Evolutionary conservation across 2,888 invertebrate species (phyloP), one percentile per base, ranked within the genome.

Genomic region (Rhagonycha fulva): DNA sequence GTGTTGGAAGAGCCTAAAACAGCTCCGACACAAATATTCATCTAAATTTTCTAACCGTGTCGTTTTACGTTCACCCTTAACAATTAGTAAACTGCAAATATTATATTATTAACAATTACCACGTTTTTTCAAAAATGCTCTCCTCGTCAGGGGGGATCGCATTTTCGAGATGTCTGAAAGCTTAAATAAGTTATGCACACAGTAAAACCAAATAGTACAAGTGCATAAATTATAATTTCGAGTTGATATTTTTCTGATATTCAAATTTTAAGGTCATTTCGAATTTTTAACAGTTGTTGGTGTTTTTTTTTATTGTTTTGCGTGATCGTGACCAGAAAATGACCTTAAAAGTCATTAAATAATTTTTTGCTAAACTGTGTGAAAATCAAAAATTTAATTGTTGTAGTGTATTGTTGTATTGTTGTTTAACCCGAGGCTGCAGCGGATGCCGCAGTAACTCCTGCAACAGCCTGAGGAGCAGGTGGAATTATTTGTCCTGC

Each of bases 101-200:
- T 66, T 66, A 24, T 26, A 66, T 24, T 66, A 14, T 5, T 61
- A 14, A 66, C 26, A 66, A n/a, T 66, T 66, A 14, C 12, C 47
- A 47, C 47, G n/a, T 47, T 47, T 47, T 2, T 5, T 47, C 47
- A n/a, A 47, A 47, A 47, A n/a, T 47, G 47, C n/a, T 47, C n/a
- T 47, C 47, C n/a, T n/a, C 47, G 12, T 9, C 7, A n/a, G n/a
- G 7, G 47, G 47, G 2, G n/a, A 47, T 9, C n/a, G 28, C 14
- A 68, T 11, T 74, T 74, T 70, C 69, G 70, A 74, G 68, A 62
- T 71, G 61, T 61, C 26, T 70, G 69, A 74, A 72, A 73, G 73
- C 73, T 30, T 60, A 73, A 73, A 69, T 69, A 47, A 19, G 71
- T 74, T 76, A 76, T 74, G 74, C 76, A 76, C 74, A 76, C 76